These are phyloP conservation scores for Zaprionus camerounensis DNA, from an alignment of 1,140 invertebrate species.

Conservation along the genomic window DNA sequence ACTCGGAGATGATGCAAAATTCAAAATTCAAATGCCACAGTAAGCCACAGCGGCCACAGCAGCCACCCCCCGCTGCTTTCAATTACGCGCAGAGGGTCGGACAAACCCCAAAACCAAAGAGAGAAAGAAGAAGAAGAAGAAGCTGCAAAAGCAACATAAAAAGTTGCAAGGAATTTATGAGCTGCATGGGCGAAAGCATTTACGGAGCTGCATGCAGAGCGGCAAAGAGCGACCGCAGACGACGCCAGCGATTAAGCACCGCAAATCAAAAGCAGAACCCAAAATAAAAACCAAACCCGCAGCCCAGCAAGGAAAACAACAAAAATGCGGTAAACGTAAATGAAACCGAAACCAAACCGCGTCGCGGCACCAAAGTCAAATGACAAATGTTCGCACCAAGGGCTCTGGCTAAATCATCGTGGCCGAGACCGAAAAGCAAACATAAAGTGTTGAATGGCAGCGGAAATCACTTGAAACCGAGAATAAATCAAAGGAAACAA, in stretches of 20 bases:
- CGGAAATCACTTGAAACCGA: conserved; percentile 82
- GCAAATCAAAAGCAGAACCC: conserved; percentile 67
- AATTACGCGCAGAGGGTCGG: conserved; percentile 57
- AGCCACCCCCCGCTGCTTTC: conserved; percentile 72
- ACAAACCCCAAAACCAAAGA: conserved; percentile 28
- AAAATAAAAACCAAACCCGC: conserved; percentile 14
- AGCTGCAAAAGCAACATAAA: conserved; percentile 6
- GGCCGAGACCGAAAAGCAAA: conserved; percentile 54
- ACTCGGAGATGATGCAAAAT: conserved; percentile 12
- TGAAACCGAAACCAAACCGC: conserved; percentile 50
- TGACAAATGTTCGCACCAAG: conserved; percentile 73
- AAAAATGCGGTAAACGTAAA: conserved; percentile 41
- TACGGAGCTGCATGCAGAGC: conserved; percentile 51
- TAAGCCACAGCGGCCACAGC: conserved; percentile 18
- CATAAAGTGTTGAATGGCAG: conserved; percentile 75
- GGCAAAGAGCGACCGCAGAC: conserved; percentile 56
- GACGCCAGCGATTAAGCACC: conserved; percentile 74
- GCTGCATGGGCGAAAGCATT: conserved; percentile 51
- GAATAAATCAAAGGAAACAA: conserved; percentile 78
- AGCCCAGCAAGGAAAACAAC: conserved; percentile 38
- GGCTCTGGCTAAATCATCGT: conserved; percentile 34
- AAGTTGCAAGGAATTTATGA: conserved; percentile 65
- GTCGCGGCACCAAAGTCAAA: conserved; percentile 50
- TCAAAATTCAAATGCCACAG: conserved; percentile 38
- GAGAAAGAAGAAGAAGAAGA: conserved; percentile 3